phyloP scores from a whole-genome alignment of 2,888 invertebrate species.

The Xylota segnis region DNA sequence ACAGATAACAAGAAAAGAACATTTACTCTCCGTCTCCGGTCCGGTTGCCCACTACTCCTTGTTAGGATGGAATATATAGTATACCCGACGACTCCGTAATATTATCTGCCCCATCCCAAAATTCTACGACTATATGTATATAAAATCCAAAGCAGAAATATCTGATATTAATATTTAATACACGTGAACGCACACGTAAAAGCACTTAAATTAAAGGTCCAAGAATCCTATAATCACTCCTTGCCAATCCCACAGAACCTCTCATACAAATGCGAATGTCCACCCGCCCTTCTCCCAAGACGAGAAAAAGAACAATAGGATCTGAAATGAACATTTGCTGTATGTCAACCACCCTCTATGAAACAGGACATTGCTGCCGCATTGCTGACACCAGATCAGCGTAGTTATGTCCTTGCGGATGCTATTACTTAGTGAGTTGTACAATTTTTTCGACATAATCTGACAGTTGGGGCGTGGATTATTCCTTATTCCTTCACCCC shows the following conservation, averaged over 20 bases:
- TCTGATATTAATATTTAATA: slow-evolving; percentile 72
- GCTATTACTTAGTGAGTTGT: slow-evolving; percentile 72
- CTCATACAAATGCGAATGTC: slow-evolving; percentile 11
- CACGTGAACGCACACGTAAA: slow-evolving; percentile 75
- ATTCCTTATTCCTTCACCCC: slow-evolving; percentile 15
- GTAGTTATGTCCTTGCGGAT: slow-evolving; percentile 65
- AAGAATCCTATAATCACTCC: slow-evolving; percentile 51
- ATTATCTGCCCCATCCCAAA: slow-evolving; percentile 18
- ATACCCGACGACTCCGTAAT: slow-evolving; percentile 6
- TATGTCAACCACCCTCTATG: slow-evolving; percentile 27
- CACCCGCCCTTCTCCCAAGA: too few species aligned
- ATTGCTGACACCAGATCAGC: slow-evolving; percentile 65
- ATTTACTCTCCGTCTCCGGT: slow-evolving; percentile 56
- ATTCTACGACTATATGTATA: slow-evolving; percentile 5
- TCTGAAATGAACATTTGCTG: slow-evolving; percentile 46
- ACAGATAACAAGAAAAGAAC: slow-evolving; percentile 68
- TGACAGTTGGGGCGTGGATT: slow-evolving; percentile 71
- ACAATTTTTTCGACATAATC: slow-evolving; percentile 74
- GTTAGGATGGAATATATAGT: neutral
- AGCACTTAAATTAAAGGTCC: slow-evolving; percentile 76
- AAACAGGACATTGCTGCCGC: slow-evolving; percentile 50
- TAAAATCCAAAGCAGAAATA: slow-evolving; percentile 49
- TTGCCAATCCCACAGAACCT: slow-evolving; percentile 25
- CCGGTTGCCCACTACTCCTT: slow-evolving; percentile 20
- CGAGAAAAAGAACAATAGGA: slow-evolving; percentile 39